phyloP scores from a whole-genome alignment of 2,797 vertebrate species.

The Hydrolagus colliei region DNA sequence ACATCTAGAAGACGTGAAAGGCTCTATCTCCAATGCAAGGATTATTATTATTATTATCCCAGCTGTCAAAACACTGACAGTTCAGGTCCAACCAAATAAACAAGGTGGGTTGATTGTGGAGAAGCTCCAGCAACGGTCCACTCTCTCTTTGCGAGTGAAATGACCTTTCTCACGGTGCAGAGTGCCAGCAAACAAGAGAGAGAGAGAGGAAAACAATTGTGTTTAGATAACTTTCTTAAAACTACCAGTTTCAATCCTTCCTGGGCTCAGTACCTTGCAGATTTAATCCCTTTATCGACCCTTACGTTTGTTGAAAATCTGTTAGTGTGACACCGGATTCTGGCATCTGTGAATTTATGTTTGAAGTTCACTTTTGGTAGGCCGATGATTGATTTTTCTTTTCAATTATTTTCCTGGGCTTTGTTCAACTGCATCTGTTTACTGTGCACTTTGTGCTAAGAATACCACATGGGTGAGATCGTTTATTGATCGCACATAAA shows the following conservation, averaged over 20 bases:
- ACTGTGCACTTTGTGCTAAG: not conserved
- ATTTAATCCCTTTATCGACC: slow-evolving; percentile 25
- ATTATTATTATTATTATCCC: too few species aligned
- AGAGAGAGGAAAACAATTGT: too few species aligned
- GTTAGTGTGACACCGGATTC: slow-evolving; percentile 1
- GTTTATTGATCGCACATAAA: not conserved
- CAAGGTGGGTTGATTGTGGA: too few species aligned
- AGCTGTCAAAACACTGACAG: too few species aligned
- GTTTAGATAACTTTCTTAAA: not conserved
- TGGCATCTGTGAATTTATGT: not conserved
- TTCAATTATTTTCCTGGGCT: slow-evolving; percentile 7
- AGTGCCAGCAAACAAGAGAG: too few species aligned
- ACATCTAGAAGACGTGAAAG: too few species aligned
- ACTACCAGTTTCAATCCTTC: not conserved
- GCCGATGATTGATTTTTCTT: slow-evolving; percentile 24
- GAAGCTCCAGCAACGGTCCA: too few species aligned
- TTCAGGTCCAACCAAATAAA: too few species aligned
- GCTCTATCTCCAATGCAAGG: too few species aligned
- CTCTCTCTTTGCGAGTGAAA: too few species aligned
- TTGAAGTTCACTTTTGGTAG: not conserved
- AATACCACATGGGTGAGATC: not conserved
- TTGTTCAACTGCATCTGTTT: not conserved
- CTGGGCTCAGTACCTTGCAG: slow-evolving; percentile 1
- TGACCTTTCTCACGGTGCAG: too few species aligned
- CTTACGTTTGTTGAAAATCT: slow-evolving; percentile 1